These are phyloP conservation scores for Caenorhabditis panamensis DNA, from an alignment of 2,888 invertebrate species.

Conservation along the genomic window DNA sequence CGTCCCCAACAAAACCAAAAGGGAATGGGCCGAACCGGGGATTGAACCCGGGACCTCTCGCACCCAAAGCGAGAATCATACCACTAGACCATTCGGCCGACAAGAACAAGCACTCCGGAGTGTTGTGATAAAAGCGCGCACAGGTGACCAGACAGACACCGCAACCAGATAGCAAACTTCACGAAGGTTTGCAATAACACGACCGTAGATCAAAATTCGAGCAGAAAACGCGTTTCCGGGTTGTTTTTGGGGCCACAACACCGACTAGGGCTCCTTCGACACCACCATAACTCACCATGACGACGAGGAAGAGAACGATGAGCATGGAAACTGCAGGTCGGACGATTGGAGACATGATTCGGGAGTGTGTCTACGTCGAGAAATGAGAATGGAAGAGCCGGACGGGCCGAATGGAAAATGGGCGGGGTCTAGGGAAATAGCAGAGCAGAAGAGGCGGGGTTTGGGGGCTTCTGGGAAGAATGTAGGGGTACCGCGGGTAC, in stretches of 20 bases:
- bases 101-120: too few relatives aligned
- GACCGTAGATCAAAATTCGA: background rate
- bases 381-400: conserved; percentile 15
- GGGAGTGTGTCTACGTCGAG: background rate
- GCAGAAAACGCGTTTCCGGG: background rate
- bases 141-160: too few relatives aligned
- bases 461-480: background rate
- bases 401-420: background rate
- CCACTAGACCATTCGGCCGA: conserved; percentile 80
- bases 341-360: conserved; percentile 5
- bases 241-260: background rate
- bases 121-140: too few relatives aligned
- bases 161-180: too few relatives aligned
- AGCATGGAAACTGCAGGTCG: conserved; percentile 12
- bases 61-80: conserved; percentile 82
- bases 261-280: too few relatives aligned
- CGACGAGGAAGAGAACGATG: conserved; percentile 26
- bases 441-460: background rate
- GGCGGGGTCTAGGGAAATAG: background rate
- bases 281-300: conserved; percentile 35
- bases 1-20: background rate
- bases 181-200: too few relatives aligned
- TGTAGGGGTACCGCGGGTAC: background rate
- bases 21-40: conserved; percentile 66
- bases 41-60: conserved; percentile 81